Conservation (phyloP, 2,888 invertebrate genomes). For the Andrena bicolor region DNA sequence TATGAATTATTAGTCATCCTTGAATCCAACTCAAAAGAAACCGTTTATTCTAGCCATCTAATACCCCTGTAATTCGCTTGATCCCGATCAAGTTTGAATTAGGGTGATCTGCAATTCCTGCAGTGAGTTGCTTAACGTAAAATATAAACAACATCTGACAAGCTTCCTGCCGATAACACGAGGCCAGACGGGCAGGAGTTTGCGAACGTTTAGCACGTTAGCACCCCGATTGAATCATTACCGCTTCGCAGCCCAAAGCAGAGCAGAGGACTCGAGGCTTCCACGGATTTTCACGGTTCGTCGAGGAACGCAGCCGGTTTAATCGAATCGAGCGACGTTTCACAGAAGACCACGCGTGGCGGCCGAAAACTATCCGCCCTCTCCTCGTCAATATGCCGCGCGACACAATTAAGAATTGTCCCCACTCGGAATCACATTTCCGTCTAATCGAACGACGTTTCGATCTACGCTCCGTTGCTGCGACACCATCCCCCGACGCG, state of each 20-base stretch:
- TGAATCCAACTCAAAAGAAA: too few relatives aligned
- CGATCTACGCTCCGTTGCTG: neutral
- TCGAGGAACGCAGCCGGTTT: slow-evolving; percentile 48
- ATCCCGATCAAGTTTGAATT: too few relatives aligned
- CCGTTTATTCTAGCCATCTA: too few relatives aligned
- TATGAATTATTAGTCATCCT: too few relatives aligned
- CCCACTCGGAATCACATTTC: slow-evolving; percentile 5
- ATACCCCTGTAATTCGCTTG: too few relatives aligned
- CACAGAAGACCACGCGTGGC: slow-evolving; percentile 33
- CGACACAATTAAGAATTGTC: slow-evolving; percentile 21
- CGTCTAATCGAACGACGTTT: slow-evolving; percentile 1
- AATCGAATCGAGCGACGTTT: slow-evolving; percentile 52
- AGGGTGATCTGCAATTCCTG: too few relatives aligned
- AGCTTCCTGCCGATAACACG: slow-evolving; percentile 34
- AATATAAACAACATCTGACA: slow-evolving; percentile 11
- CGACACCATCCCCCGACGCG: neutral
- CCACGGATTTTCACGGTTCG: slow-evolving; percentile 52
- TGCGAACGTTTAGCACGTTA: slow-evolving; percentile 46
- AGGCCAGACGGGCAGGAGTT: slow-evolving; percentile 19
- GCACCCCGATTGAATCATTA: slow-evolving; percentile 58
- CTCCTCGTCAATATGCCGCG: neutral
- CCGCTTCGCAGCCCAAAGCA: slow-evolving; percentile 56
- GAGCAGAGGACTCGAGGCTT: slow-evolving; percentile 33
- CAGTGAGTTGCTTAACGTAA: neutral
- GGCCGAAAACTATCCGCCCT: slow-evolving; percentile 33